These are phyloP conservation scores for Onchidella celtica DNA, from an alignment of 2,888 invertebrate species.

Conservation along the genomic window DNA sequence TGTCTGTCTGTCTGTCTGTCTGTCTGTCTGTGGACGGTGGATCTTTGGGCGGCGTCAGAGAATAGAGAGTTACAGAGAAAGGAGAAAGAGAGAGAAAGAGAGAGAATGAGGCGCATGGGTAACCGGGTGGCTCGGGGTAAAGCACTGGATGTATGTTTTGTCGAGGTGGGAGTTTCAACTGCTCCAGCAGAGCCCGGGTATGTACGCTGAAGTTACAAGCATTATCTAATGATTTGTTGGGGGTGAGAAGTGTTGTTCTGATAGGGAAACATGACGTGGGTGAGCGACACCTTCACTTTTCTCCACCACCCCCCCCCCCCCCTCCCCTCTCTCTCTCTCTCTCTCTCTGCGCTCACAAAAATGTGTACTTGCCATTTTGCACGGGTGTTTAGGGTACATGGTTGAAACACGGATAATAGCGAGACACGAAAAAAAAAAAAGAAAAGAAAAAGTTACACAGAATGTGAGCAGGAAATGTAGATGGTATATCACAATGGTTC, in stretches of 20 bases:
- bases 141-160: constrained; percentile 22
- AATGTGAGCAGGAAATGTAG: no score
- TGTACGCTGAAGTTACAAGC: constrained; percentile 18
- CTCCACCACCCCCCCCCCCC: neutral
- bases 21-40: no score
- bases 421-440: no score
- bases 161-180: constrained; percentile 5
- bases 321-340: neutral
- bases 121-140: neutral
- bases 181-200: neutral
- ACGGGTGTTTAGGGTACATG: no score
- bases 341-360: no score
- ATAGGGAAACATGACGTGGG: neutral
- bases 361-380: no score
- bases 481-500: no score
- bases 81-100: neutral
- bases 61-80: neutral
- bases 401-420: no score
- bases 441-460: no score
- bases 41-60: no score
- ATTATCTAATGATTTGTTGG: constrained; percentile 13
- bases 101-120: neutral
- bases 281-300: neutral
- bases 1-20: no score
- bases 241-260: neutral